These are phyloP conservation scores for Drusus annulatus DNA, from an alignment of 1,140 invertebrate species.

Conservation along the genomic window DNA sequence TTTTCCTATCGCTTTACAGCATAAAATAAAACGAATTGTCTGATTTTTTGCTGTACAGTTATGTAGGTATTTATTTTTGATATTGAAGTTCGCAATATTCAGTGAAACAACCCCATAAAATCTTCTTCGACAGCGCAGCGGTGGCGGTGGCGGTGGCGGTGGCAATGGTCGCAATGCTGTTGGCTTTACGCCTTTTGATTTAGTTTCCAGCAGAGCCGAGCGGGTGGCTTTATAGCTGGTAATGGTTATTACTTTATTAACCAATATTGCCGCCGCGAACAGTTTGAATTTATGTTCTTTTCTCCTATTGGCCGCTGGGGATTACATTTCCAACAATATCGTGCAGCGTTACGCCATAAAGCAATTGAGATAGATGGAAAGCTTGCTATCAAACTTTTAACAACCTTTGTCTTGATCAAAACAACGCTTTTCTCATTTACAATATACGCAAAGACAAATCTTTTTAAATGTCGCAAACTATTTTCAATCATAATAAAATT, in stretches of 20 bases:
- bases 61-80: no score
- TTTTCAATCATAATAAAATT: conserved; percentile 4
- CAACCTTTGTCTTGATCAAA: conserved; percentile 34
- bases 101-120: no score
- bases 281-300: conserved; percentile 55
- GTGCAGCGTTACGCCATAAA: conserved; percentile 54
- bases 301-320: conserved; percentile 51
- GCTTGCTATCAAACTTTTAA: conserved; percentile 55
- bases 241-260: conserved; percentile 60
- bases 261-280: conserved; percentile 57
- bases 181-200: conserved; percentile 37
- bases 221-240: conserved; percentile 52
- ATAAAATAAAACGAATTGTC: no score
- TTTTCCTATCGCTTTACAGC: no score
- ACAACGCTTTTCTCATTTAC: not conserved
- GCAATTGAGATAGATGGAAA: conserved; percentile 55
- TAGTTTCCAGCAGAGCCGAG: conserved; percentile 16
- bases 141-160: no score
- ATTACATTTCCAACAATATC: conserved; percentile 57
- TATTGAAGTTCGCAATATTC: no score
- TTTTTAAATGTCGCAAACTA: no score
- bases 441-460: no score
- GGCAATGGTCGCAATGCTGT: conserved; percentile 34
- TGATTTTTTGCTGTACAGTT: no score
- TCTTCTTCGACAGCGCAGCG: no score